phyloP scores from a whole-genome alignment of 2,888 invertebrate species.

The Troides helena region DNA sequence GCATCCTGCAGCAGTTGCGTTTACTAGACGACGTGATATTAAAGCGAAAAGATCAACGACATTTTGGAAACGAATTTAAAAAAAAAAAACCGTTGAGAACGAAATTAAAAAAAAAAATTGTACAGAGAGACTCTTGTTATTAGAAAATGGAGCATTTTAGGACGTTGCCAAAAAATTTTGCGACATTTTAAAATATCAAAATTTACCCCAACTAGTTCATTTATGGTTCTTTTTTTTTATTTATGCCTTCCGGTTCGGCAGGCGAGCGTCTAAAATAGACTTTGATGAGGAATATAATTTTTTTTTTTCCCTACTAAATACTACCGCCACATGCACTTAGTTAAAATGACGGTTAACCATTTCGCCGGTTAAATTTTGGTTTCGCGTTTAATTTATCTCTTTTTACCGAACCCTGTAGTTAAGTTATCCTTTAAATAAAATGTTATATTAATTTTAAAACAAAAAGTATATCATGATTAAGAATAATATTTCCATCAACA shows the following conservation, averaged over 20 bases:
- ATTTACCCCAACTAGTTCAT: neutral
- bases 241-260: neutral
- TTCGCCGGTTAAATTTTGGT: conserved; percentile 3
- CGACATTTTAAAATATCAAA: neutral
- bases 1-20: too few species aligned
- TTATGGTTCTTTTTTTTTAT: conserved; percentile 6
- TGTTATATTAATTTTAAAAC: too few species aligned
- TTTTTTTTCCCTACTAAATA: neutral
- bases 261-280: conserved; percentile 5
- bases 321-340: conserved; percentile 18
- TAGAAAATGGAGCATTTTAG: conserved; percentile 6
- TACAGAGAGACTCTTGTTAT: neutral
- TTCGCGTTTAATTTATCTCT: neutral
- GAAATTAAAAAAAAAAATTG: neutral
- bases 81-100: neutral
- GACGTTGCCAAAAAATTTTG: neutral
- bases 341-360: conserved; percentile 5
- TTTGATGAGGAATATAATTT: conserved; percentile 18
- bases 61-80: too few species aligned
- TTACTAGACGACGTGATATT: neutral
- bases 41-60: neutral
- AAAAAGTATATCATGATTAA: too few species aligned
- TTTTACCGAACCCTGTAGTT: neutral
- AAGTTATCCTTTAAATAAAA: neutral
- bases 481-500: too few species aligned